Conservation (phyloP, 2,888 invertebrate genomes). For the Heliconius erato region DNA sequence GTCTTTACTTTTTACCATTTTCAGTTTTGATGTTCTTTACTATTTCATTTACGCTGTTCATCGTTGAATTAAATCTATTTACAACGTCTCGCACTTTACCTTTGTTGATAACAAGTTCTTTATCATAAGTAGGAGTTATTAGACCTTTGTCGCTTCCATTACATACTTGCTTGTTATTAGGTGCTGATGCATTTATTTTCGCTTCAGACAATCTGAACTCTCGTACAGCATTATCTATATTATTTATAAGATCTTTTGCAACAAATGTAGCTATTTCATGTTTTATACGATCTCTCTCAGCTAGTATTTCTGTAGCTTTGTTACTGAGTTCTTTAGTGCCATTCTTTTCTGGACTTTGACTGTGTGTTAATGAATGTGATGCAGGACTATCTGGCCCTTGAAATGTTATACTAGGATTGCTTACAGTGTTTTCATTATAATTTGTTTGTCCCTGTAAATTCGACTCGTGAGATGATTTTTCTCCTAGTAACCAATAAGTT, state of each 20-base stretch:
- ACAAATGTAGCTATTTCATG: constrained; percentile 81
- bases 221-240: constrained; percentile 76
- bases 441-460: constrained; percentile 60
- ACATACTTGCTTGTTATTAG: constrained; percentile 57
- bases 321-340: constrained; percentile 67
- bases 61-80: constrained; percentile 76
- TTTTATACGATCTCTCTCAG: constrained; percentile 77
- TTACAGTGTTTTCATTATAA: constrained; percentile 59
- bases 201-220: constrained; percentile 79
- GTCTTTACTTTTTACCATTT: constrained; percentile 47
- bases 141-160: constrained; percentile 72
- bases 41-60: constrained; percentile 54
- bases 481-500: constrained; percentile 95
- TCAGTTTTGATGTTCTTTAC: constrained; percentile 45
- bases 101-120: constrained; percentile 79
- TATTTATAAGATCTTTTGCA: constrained; percentile 80
- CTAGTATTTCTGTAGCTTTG: constrained; percentile 68
- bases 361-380: constrained; percentile 75
- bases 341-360: constrained; percentile 73
- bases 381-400: constrained; percentile 83
- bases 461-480: constrained; percentile 67
- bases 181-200: constrained; percentile 63
- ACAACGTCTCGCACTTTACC: constrained; percentile 83
- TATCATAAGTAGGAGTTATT: constrained; percentile 79
- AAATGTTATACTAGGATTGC: constrained; percentile 80